Base-by-base conservation (phyloP, 2,113 vertebrate genomes). In the Barnardius zonarius region DNA sequence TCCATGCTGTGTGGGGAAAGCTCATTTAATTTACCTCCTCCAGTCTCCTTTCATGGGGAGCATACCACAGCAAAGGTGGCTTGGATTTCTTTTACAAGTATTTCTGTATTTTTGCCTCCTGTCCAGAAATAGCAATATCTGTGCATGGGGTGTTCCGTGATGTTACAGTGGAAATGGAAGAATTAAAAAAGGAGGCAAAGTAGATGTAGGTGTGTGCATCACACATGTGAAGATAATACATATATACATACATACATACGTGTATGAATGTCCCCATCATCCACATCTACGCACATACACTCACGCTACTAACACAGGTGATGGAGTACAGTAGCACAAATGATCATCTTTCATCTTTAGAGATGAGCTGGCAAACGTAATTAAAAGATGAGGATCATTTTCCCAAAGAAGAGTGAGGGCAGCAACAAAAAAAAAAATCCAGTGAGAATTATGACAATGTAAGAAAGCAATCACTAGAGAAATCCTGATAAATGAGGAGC, bases 311-410 rank as follows among this genome's bases (percentile, higher is more conserved):
- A 59, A 74, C 27, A 14, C 0, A 72, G 69, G 68, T 55, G 88
- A 68, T 7, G 66, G 63, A 80, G 22, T 49, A 52, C 37, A 51
- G 28, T 23, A 72, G 52, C 3, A 12, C 33, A 91, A 82, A 83
- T 18, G 8, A 93, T 74, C 23, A 7, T 81, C 78, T 68, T 79
- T 83, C 82, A 17, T 13, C 74, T 55, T 72, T 74, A 77, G 57
- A 96, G 95, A 95, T 91, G 37, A 97, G 78, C 63, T 88, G 49
- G 55, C 62, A 96, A 95, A 73, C 12, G 33, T 76, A 92, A 90
- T 86, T 69, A 94, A 85, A 83, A 80, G 46, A 86, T 79, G 17
- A 44, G 23, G 23, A 81, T 63, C 54, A 78, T 88, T 95, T 83
- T 87, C 84, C 52, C 52, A 78, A 73, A 84, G 68, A 87, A 86